phyloP scores from a whole-genome alignment of 2,113 vertebrate genomes.

The Salvelinus alpinus region DNA sequence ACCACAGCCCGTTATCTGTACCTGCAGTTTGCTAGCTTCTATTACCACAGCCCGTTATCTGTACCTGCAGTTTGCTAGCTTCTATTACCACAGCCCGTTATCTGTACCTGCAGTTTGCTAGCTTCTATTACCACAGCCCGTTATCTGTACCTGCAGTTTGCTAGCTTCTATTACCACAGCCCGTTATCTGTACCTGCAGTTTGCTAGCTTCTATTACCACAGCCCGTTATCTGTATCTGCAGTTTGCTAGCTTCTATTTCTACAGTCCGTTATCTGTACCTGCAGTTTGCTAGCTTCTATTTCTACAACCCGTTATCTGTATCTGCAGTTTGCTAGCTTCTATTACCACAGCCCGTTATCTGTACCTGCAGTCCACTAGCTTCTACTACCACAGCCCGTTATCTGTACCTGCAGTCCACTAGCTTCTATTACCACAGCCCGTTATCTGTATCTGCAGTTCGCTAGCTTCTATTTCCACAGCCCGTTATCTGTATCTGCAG shows the following conservation, averaged over 20 bases:
- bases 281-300: neutral
- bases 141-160: neutral
- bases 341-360: neutral
- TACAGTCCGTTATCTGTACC: neutral
- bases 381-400: neutral
- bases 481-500: neutral
- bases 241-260: too few relatives aligned
- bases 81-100: slow-evolving; percentile 39
- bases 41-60: neutral
- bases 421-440: neutral
- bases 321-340: slow-evolving; percentile 98
- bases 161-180: neutral
- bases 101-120: too few relatives aligned
- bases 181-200: slow-evolving; percentile 81
- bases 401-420: neutral
- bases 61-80: slow-evolving; percentile 96
- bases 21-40: neutral
- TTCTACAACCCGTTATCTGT: slow-evolving; percentile 1
- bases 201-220: slow-evolving; percentile 82
- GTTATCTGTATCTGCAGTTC: slow-evolving; percentile 86
- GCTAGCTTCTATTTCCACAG: slow-evolving; percentile 76
- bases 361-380: too few relatives aligned
- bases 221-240: neutral
- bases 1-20: neutral
- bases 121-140: neutral